Evolutionary conservation across 2,888 invertebrate genomes (phyloP).

Genomic region (Pelosia muscerda): DNA sequence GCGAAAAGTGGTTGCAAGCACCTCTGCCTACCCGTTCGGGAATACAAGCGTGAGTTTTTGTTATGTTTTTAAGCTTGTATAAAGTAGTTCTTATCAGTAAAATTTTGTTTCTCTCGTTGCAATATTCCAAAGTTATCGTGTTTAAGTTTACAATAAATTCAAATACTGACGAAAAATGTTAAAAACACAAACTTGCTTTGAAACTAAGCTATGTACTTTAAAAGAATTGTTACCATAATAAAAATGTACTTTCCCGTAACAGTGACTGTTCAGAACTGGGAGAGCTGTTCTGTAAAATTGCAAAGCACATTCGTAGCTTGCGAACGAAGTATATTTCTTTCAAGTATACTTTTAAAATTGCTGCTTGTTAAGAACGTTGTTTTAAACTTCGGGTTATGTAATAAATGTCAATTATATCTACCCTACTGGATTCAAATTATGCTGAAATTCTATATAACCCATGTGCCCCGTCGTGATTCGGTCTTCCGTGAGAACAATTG

Average conservation of each 20-base stretch:
- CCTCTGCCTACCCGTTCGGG: too few species aligned
- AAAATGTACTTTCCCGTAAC: background rate
- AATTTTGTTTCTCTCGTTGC: background rate
- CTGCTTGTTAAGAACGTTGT: background rate
- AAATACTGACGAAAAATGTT: background rate
- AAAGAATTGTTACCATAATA: constrained; percentile 4
- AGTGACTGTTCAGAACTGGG: background rate
- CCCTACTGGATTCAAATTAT: too few species aligned
- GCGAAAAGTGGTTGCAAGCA: too few species aligned
- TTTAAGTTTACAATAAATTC: constrained; percentile 2
- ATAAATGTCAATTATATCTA: background rate
- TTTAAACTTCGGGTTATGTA: background rate
- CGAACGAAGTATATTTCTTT: constrained; percentile 1
- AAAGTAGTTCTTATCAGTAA: too few species aligned
- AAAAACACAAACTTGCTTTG: background rate
- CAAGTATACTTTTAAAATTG: background rate
- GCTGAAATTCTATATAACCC: too few species aligned
- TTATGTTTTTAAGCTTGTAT: too few species aligned
- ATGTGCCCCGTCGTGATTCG: too few species aligned
- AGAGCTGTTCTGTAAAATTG: background rate
- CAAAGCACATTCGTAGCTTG: background rate
- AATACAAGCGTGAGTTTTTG: too few species aligned
- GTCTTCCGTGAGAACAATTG: too few species aligned
- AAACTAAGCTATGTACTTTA: background rate
- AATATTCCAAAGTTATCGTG: background rate